Evolutionary conservation across 2,113 vertebrate genomes (phyloP).

Genomic region (Pituophis catenifer): DNA sequence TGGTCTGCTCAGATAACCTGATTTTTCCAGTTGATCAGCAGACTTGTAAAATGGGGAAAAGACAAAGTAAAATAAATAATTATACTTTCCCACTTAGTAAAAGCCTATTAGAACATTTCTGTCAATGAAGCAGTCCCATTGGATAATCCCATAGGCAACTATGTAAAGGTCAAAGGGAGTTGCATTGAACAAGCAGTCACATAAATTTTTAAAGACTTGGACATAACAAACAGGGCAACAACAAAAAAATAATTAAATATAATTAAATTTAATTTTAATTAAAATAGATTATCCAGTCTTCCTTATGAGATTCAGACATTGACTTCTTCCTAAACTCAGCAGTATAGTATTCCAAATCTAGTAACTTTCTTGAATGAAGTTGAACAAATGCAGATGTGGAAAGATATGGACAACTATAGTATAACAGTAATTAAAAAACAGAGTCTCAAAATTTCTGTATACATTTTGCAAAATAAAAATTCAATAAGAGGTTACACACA

Average conservation of each 20-base stretch:
- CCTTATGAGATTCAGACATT: neutral
- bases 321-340: neutral
- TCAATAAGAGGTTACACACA: neutral
- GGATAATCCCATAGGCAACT: neutral
- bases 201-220: neutral
- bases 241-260: neutral
- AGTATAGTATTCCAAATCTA: neutral
- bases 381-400: neutral
- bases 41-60: neutral
- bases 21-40: neutral
- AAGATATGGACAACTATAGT: neutral
- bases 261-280: neutral
- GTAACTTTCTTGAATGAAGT: neutral
- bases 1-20: neutral
- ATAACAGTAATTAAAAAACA: neutral
- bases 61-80: neutral
- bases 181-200: neutral
- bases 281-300: neutral
- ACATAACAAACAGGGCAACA: neutral
- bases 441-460: slow-evolving; percentile 2
- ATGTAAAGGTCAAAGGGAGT: neutral
- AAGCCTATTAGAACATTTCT: neutral
- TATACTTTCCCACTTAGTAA: neutral
- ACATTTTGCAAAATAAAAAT: slow-evolving; percentile 13
- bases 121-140: neutral